Evolutionary conservation across 2,113 vertebrate genomes (phyloP).

Genomic region (Octodon degus): DNA sequence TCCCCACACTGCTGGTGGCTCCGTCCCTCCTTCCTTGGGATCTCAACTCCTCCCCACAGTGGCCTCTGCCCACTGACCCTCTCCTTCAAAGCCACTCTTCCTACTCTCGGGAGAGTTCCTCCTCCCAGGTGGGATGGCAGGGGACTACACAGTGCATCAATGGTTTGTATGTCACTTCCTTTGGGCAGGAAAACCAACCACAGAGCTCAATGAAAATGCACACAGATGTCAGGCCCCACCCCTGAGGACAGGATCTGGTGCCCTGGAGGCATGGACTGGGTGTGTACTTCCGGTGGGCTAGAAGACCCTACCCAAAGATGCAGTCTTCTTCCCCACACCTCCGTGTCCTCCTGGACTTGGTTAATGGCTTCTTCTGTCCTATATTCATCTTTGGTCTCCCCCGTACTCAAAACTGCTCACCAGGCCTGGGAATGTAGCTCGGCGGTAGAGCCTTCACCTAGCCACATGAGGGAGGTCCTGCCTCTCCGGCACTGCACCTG

Average conservation of each 20-base stretch:
- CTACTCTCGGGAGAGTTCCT: not conserved
- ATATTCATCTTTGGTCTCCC: not conserved
- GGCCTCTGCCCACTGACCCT: not conserved
- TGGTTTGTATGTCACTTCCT: not conserved
- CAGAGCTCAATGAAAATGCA: not conserved
- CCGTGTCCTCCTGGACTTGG: not conserved
- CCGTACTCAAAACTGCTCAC: not conserved
- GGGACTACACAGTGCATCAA: fast-evolving
- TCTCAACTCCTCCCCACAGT: not conserved
- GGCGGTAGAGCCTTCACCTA: not conserved
- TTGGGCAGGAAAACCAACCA: not conserved
- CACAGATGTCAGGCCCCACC: not conserved
- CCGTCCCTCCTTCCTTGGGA: not conserved
- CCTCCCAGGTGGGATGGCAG: fast-evolving
- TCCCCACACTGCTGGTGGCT: not conserved
- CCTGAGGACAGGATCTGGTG: not conserved
- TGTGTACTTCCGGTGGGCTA: not conserved
- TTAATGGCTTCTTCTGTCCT: not conserved
- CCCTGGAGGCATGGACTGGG: not conserved
- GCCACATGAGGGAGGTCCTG: not conserved
- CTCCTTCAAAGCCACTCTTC: not conserved
- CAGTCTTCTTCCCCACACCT: not conserved
- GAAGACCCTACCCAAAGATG: not conserved
- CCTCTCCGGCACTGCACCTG: not conserved
- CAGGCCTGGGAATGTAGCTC: not conserved